Base-by-base conservation (phyloP, 2,888 invertebrate species). In the Agrochola macilenta region DNA sequence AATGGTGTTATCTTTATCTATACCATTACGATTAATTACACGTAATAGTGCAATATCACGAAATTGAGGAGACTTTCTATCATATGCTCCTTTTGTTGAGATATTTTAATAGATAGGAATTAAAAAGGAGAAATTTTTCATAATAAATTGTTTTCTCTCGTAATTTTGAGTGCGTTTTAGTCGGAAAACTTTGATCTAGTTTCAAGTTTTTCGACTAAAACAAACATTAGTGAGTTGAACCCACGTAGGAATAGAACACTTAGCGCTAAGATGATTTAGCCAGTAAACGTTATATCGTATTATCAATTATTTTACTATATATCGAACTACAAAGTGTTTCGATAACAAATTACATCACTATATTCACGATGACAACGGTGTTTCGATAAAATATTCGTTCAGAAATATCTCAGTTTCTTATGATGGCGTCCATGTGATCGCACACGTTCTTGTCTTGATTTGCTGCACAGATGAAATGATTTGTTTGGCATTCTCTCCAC, bases 341-440 rank as follows among this genome's bases (percentile, higher is more conserved):
- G 74, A 66, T 61, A 43, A 8, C 7, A 17, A 57, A 61, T 1
- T 0, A 58, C 88, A 83, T 57, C 87, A 79, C 87, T 87, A 81
- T 23, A 30, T 35, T 58, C 54, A 82, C 58, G 69, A 88, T 87
- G 87, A 87, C 87, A 87, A 87, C 80, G 87, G 65, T 69, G 74
- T 88, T 88, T 87, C 75, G 85, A 88, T 69, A 68, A 49, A 79
- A 69, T 39, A 46, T 78, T 82, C 87, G 88, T 84, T 88, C 78
- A 54, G 78, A 87, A 88, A 86, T 43, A 5, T 35, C 3, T 5
- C 7, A 49, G 54, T 30, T 49, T 52, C 30, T 0, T 14, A 66
- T 30, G 11, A 66, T 49, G 9, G 23, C 60, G 20, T 76, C 26
- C 9, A 20, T 54, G 30, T 63, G 20, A 54, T 54, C 23, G 23